Evolutionary conservation across 1,140 invertebrate genomes (phyloP).

Genomic region (Patella vulgata): DNA sequence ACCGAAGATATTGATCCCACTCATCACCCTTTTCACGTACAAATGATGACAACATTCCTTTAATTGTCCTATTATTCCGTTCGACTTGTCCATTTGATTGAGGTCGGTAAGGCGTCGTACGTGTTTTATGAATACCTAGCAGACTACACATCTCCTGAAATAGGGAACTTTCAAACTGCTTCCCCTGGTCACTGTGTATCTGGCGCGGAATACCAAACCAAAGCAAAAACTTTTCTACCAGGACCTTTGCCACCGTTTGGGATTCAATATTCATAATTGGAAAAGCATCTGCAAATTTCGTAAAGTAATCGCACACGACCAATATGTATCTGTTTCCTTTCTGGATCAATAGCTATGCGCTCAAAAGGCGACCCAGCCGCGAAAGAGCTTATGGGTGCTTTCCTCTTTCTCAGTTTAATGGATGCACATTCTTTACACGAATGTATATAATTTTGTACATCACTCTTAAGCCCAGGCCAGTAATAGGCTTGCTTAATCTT

Average conservation of each 20-base stretch:
- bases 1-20: slow-evolving; percentile 15
- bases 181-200: slow-evolving; percentile 15
- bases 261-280: slow-evolving; percentile 39
- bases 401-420: slow-evolving; percentile 10
- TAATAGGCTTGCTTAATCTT: slow-evolving; percentile 21
- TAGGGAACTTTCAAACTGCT: slow-evolving; percentile 14
- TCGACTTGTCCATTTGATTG: slow-evolving; percentile 62
- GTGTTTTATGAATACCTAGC: slow-evolving; percentile 53
- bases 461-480: slow-evolving; percentile 24
- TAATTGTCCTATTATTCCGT: slow-evolving; percentile 47
- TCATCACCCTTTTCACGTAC: background rate
- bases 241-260: too few relatives aligned
- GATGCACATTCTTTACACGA: slow-evolving; percentile 24
- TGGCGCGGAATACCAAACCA: slow-evolving; percentile 3
- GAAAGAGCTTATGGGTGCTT: slow-evolving; percentile 14
- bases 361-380: slow-evolving; percentile 2
- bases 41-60: slow-evolving; percentile 39
- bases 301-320: too few relatives aligned
- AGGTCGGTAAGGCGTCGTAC: slow-evolving; percentile 57
- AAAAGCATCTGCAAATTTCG: slow-evolving; percentile 37
- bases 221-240: too few relatives aligned
- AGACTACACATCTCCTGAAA: slow-evolving; percentile 42
- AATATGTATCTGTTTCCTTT: slow-evolving; percentile 45
- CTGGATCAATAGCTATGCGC: slow-evolving; percentile 12
- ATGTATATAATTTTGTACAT: slow-evolving; percentile 6